Evolutionary conservation across 2,888 invertebrate genomes (phyloP).

Genomic region (Heliconius ethilla): DNA sequence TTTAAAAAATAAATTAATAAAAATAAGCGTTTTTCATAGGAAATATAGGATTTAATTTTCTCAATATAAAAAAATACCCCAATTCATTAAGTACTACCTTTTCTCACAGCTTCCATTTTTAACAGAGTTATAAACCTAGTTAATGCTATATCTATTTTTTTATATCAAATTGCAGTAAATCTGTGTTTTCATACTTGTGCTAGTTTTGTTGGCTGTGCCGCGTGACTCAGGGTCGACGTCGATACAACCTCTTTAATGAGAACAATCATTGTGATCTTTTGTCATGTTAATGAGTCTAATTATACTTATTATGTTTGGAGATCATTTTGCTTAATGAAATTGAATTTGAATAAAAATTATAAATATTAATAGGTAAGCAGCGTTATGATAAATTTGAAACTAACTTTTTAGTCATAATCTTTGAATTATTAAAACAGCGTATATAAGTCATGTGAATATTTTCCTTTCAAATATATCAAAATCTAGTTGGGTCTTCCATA

Average conservation of each 20-base stretch:
- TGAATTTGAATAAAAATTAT: background rate
- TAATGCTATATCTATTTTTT: background rate
- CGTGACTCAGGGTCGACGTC: constrained; percentile 56
- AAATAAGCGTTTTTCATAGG: too few species aligned
- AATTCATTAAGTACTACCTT: background rate
- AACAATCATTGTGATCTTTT: constrained; percentile 35
- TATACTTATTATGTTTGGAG: constrained; percentile 38
- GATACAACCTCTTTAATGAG: constrained; percentile 37
- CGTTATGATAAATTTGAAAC: background rate
- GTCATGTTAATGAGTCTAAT: constrained; percentile 33
- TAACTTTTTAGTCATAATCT: background rate
- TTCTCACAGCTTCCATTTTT: background rate
- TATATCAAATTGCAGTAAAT: background rate
- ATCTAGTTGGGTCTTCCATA: background rate
- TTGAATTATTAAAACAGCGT: background rate
- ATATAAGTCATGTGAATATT: background rate
- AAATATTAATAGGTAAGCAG: background rate
- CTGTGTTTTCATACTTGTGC: constrained; percentile 36
- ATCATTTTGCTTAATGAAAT: constrained; percentile 1
- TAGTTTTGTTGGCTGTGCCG: constrained; percentile 46
- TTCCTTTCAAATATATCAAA: constrained; percentile 3
- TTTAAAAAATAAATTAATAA: background rate
- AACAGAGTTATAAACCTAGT: background rate
- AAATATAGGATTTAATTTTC: background rate
- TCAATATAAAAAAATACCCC: background rate